Conservation (phyloP, 2,113 vertebrate genomes). For the Brachirus orientalis region DNA sequence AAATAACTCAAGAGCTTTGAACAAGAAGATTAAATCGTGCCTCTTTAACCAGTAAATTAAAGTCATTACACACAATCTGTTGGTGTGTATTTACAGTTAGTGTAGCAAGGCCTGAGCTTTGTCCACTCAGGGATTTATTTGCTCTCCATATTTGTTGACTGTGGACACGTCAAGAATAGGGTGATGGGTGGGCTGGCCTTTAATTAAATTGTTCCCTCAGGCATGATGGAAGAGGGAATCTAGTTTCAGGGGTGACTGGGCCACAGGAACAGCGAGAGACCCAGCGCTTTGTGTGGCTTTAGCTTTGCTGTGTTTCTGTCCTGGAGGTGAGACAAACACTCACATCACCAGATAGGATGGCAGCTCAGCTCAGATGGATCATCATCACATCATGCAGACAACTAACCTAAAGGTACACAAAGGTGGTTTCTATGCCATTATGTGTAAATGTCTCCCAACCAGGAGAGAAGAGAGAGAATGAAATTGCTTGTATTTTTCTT, state of each 20-base stretch:
- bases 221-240: constrained; percentile 75
- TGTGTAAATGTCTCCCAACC: neutral
- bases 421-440: neutral
- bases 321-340: constrained; percentile 34
- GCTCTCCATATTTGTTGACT: constrained; percentile 54
- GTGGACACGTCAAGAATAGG: constrained; percentile 38
- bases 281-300: constrained; percentile 34
- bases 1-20: constrained; percentile 29
- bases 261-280: constrained; percentile 39
- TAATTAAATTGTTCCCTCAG: constrained; percentile 81
- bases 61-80: constrained; percentile 53
- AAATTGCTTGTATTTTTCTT: neutral
- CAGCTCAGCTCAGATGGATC: constrained; percentile 14
- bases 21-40: constrained; percentile 38
- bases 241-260: constrained; percentile 75
- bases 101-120: constrained; percentile 28
- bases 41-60: constrained; percentile 40
- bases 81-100: constrained; percentile 44
- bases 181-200: constrained; percentile 60
- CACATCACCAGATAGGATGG: constrained; percentile 6
- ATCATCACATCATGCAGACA: neutral
- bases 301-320: constrained; percentile 37
- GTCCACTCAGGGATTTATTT: constrained; percentile 48
- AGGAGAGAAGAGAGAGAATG: neutral
- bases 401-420: neutral